Conservation (phyloP, 1,140 invertebrate genomes). For the Olivierus martensii region DNA sequence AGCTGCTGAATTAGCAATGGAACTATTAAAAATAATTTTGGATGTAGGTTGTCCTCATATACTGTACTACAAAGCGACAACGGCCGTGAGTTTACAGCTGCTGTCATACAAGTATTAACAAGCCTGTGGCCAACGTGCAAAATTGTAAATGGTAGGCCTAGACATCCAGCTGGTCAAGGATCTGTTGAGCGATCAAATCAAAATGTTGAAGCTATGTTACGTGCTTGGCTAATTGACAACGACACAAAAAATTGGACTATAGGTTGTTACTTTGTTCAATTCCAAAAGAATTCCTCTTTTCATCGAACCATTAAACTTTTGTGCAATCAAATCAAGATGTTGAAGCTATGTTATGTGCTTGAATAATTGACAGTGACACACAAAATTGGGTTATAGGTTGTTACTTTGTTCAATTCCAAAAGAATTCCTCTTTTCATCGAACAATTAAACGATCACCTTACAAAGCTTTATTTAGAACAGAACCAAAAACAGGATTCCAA, state of each 20-base stretch:
- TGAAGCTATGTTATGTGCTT: constrained; percentile 9
- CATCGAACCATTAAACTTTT: constrained; percentile 9
- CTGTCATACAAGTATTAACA: constrained; percentile 26
- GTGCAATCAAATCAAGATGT: constrained; percentile 21
- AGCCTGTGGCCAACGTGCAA: constrained; percentile 20
- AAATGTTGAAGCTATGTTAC: constrained; percentile 13
- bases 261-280: constrained; percentile 18
- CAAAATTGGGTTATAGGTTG: constrained; percentile 11
- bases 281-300: constrained; percentile 1
- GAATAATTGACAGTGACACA: constrained; percentile 2
- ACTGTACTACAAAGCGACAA: constrained; percentile 20
- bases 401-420: constrained; percentile 9
- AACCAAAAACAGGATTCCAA: constrained; percentile 2
- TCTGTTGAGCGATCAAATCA: constrained; percentile 21
- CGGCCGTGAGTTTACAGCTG: constrained; percentile 19
- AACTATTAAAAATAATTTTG: constrained; percentile 23
- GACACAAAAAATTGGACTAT: not conserved
- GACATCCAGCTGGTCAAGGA: constrained; percentile 22
- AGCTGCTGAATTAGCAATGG: constrained; percentile 5
- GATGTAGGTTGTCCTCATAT: constrained; percentile 21
- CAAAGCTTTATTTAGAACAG: too few species aligned
- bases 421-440: constrained; percentile 4
- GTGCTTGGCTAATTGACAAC: constrained; percentile 5
- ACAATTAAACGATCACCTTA: constrained; percentile 1
- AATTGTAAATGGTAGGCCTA: constrained; percentile 18